phyloP scores from a whole-genome alignment of 2,113 vertebrate species.

The Caracal caracal region DNA sequence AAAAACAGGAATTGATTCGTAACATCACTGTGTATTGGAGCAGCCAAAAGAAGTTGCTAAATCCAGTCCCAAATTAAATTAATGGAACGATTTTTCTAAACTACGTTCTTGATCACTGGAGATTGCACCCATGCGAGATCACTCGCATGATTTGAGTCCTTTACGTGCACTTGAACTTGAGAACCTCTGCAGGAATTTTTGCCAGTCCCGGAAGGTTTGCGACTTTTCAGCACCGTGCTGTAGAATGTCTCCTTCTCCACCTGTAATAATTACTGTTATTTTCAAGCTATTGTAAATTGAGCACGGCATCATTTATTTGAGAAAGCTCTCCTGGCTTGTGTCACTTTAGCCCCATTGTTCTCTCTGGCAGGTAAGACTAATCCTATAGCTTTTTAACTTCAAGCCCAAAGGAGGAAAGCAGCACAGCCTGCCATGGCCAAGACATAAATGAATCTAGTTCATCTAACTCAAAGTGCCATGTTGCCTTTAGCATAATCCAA shows the following conservation, averaged over 20 bases:
- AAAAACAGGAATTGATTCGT: background rate
- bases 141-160: background rate
- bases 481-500: background rate
- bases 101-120: background rate
- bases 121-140: background rate
- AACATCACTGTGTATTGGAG: background rate
- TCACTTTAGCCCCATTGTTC: background rate
- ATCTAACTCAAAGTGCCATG: background rate
- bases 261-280: background rate
- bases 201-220: background rate
- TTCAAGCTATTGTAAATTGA: background rate
- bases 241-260: background rate
- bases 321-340: slow-evolving; percentile 29
- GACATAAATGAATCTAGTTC: background rate
- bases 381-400: background rate
- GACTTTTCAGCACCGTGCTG: background rate
- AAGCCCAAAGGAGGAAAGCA: background rate
- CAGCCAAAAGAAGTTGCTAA: background rate
- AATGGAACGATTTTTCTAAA: background rate
- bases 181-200: background rate
- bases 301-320: background rate
- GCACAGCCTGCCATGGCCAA: background rate
- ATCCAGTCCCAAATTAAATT: background rate
- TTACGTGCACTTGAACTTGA: slow-evolving; percentile 33
- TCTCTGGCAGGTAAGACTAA: slow-evolving; percentile 40